These are phyloP conservation scores for Nomada lathburiana DNA, from an alignment of 2,888 invertebrate genomes.

Conservation along the genomic window DNA sequence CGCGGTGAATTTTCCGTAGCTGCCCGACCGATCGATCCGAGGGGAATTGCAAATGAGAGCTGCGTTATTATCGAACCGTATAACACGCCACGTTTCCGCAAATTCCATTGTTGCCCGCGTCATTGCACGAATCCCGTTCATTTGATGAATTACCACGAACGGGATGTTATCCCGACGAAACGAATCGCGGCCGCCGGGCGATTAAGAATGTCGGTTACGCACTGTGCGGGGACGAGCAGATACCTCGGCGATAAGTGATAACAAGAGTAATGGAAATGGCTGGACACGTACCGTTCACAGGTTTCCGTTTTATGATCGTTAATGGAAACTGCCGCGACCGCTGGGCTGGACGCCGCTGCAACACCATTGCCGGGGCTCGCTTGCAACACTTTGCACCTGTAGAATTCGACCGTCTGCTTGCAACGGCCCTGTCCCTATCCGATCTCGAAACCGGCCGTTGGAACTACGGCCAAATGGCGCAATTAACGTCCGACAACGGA, in stretches of 20 bases:
- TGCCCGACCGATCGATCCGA: not conserved
- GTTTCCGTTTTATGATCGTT: not conserved
- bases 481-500: conserved; percentile 10
- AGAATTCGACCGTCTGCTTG: conserved; percentile 1
- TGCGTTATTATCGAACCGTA: conserved; percentile 7
- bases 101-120: not conserved
- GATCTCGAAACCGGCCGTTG: not conserved
- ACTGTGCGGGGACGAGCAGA: not conserved
- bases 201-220: conserved; percentile 19
- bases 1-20: not conserved
- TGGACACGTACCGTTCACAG: not conserved
- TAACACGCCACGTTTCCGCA: not conserved
- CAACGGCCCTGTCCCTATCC: not conserved
- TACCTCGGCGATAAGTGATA: not conserved
- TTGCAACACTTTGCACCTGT: conserved; percentile 12
- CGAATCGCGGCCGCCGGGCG: not conserved
- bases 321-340: not conserved
- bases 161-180: conserved; percentile 4
- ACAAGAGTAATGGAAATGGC: not conserved
- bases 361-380: not conserved
- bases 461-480: conserved; percentile 13
- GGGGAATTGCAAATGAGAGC: conserved; percentile 4
- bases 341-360: not conserved
- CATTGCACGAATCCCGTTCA: not conserved
- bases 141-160: conserved; percentile 23